Percentiles rank a stretch among this genome's conserved stretches.
These are phyloP conservation scores for Diplodus puntazzo DNA, from an alignment of 2,797 vertebrate genomes.

Conservation along the genomic window DNA sequence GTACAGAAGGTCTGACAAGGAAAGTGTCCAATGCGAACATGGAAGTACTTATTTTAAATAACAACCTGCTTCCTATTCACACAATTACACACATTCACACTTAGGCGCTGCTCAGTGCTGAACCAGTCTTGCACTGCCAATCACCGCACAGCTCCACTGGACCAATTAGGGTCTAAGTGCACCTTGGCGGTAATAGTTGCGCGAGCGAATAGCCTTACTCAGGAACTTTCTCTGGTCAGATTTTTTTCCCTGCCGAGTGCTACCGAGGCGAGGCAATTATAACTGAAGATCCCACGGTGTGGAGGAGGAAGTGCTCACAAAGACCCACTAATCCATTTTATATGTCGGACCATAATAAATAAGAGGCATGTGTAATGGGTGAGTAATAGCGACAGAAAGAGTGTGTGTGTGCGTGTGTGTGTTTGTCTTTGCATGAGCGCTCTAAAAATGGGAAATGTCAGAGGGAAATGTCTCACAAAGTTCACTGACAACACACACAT, in stretches of 20 bases:
- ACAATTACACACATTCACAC: slow-evolving; percentile 26
- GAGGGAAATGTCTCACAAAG: slow-evolving; percentile 39
- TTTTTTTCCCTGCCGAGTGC: slow-evolving; percentile 35
- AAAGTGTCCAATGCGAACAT: slow-evolving; percentile 13
- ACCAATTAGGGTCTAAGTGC: slow-evolving; percentile 58
- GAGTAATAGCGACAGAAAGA: not conserved
- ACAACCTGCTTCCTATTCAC: slow-evolving; percentile 29
- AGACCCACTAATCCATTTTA: slow-evolving; percentile 41
- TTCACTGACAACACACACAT: slow-evolving; percentile 45
- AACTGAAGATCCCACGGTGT: slow-evolving; percentile 33
- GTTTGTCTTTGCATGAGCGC: slow-evolving; percentile 7
- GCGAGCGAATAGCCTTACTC: slow-evolving; percentile 31
- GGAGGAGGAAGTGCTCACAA: slow-evolving; percentile 40
- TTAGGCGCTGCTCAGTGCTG: slow-evolving; percentile 8
- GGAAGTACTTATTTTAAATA: not conserved
- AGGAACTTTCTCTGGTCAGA: slow-evolving; percentile 48
- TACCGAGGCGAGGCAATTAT: slow-evolving; percentile 48
- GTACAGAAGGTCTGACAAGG: slow-evolving; percentile 1
- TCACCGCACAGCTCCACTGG: slow-evolving; percentile 40
- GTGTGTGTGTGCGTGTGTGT: slow-evolving; percentile 1
- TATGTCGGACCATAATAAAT: slow-evolving; percentile 37
- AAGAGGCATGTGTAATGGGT: slow-evolving; percentile 18
- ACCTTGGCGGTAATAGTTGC: slow-evolving; percentile 34
- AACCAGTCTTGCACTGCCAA: slow-evolving; percentile 30
- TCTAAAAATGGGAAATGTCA: slow-evolving; percentile 64